Evolutionary conservation across 1,140 invertebrate genomes (phyloP).

Genomic region (Drosophila punjabiensis): DNA sequence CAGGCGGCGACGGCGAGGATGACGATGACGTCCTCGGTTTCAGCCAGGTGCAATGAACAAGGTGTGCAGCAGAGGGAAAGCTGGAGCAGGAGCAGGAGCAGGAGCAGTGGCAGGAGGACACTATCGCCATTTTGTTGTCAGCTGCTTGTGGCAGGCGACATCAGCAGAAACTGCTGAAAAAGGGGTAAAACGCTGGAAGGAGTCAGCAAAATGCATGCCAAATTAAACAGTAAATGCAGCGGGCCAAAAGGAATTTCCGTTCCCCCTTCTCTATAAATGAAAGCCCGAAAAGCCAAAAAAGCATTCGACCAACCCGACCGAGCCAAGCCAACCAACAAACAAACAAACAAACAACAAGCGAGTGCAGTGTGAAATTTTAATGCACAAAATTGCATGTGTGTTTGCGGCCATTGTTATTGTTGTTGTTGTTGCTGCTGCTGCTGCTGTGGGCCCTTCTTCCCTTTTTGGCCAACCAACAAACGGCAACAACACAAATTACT

Average conservation of each 20-base stretch:
- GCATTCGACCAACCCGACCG: slow-evolving; percentile 59
- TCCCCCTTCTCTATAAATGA: slow-evolving; percentile 14
- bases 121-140: slow-evolving; percentile 75
- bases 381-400: slow-evolving; percentile 70
- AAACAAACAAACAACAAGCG: slow-evolving; percentile 61
- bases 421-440: slow-evolving; percentile 27
- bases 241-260: slow-evolving; percentile 20
- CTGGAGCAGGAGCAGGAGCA: neutral
- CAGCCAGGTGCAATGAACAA: slow-evolving; percentile 48
- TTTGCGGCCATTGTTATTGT: slow-evolving; percentile 30
- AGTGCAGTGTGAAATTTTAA: slow-evolving; percentile 77
- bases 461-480: slow-evolving; percentile 69
- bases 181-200: slow-evolving; percentile 22
- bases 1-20: slow-evolving; percentile 34
- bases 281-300: slow-evolving; percentile 72
- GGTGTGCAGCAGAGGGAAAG: neutral
- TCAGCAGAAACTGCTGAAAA: slow-evolving; percentile 31
- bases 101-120: slow-evolving; percentile 37
- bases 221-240: slow-evolving; percentile 62
- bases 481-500: slow-evolving; percentile 57
- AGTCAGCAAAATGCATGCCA: slow-evolving; percentile 58
- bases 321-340: slow-evolving; percentile 46
- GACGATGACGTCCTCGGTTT: slow-evolving; percentile 29
- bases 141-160: slow-evolving; percentile 78
- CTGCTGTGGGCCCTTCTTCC: slow-evolving; percentile 32